Conservation (phyloP, 2,888 invertebrate genomes). For the Deilephila porcellus region DNA sequence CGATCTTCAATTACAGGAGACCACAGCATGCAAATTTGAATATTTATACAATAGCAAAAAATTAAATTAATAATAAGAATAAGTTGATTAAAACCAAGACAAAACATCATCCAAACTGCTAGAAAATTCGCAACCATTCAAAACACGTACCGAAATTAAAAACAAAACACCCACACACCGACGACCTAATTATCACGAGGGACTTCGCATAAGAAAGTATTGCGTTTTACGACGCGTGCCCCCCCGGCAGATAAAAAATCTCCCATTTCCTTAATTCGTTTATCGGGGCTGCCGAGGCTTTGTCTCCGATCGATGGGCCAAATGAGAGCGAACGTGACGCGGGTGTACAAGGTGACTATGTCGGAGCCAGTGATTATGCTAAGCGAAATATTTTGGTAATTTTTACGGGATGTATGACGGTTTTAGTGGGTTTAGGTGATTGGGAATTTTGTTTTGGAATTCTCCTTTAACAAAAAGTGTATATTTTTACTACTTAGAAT, state of each 20-base stretch:
- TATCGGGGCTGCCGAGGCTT: slow-evolving; percentile 82
- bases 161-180: slow-evolving; percentile 73
- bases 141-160: slow-evolving; percentile 65
- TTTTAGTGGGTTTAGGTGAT: too few relatives aligned
- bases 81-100: background rate
- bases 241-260: slow-evolving; percentile 82
- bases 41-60: too few relatives aligned
- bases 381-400: slow-evolving; percentile 27
- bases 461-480: too few relatives aligned
- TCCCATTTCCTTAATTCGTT: slow-evolving; percentile 85
- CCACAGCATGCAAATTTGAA: too few relatives aligned
- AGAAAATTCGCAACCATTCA: background rate
- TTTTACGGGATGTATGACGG: background rate
- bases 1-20: too few relatives aligned
- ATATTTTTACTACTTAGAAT: too few relatives aligned
- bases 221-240: slow-evolving; percentile 83
- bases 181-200: slow-evolving; percentile 82
- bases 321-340: slow-evolving; percentile 82
- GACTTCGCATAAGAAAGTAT: slow-evolving; percentile 85
- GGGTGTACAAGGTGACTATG: slow-evolving; percentile 76
- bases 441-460: too few relatives aligned
- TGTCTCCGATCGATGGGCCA: slow-evolving; percentile 84
- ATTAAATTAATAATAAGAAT: too few relatives aligned
- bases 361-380: slow-evolving; percentile 41
- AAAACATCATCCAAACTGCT: background rate